Evolutionary conservation across 1,140 invertebrate genomes (phyloP).

Genomic region (Oscheius sp.): DNA sequence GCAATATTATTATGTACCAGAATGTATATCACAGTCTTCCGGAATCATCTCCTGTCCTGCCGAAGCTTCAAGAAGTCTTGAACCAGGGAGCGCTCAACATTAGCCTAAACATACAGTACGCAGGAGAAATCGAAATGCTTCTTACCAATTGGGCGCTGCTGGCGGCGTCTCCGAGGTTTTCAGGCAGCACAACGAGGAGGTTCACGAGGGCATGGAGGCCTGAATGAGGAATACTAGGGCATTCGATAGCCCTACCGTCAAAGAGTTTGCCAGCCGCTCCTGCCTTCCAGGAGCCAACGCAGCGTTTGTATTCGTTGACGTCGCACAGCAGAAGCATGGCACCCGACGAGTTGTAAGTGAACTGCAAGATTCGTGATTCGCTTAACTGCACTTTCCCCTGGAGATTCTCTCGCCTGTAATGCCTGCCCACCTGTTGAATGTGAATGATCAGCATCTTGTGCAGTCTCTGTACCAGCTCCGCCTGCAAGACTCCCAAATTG

Average conservation of each 20-base stretch:
- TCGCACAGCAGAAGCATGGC: constrained; percentile 97
- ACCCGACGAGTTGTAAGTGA: constrained; percentile 82
- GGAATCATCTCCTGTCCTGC: constrained; percentile 15
- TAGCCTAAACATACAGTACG: background rate
- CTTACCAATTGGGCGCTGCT: constrained; percentile 64
- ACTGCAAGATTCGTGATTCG: background rate
- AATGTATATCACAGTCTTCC: too few relatives aligned
- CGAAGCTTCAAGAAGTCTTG: constrained; percentile 19
- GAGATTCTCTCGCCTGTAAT: background rate
- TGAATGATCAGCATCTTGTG: constrained; percentile 94
- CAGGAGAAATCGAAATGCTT: background rate
- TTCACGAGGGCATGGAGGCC: constrained; percentile 92
- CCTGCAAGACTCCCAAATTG: constrained; percentile 80
- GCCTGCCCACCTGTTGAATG: constrained; percentile 66
- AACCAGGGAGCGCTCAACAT: constrained; percentile 4
- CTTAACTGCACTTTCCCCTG: background rate
- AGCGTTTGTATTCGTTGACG: constrained; percentile 81
- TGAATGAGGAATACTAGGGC: too few relatives aligned
- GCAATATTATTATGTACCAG: too few relatives aligned
- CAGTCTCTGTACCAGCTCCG: constrained; percentile 83
- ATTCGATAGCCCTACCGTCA: too few relatives aligned
- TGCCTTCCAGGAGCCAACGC: constrained; percentile 67
- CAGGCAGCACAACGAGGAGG: constrained; percentile 86
- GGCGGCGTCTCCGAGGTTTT: constrained; percentile 92
- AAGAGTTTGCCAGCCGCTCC: constrained; percentile 80